Base-by-base conservation (phyloP, 2,797 vertebrate genomes). In the Cyclura pinguis region DNA sequence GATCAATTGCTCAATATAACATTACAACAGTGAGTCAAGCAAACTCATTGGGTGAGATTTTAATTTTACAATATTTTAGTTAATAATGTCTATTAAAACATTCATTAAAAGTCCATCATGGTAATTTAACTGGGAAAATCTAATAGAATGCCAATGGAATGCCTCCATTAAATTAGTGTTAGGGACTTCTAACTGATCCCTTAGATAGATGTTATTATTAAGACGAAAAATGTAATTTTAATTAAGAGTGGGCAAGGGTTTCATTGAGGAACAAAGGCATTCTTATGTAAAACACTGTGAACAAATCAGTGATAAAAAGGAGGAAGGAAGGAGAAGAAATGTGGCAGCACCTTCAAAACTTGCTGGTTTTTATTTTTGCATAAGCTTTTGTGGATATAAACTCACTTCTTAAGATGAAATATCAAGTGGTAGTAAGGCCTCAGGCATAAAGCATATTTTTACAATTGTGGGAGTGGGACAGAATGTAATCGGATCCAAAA, bases 31-130 rank as follows among this genome's bases (percentile, higher is more conserved):
- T 84, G 96, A 96, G 90, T 95, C 87, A 94, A 93, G 95, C 91
- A 72, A 94, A 93, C 29, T 88, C 91, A 91, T 32, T 96, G 95
- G 94, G 74, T 93, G 90, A 92, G 67, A 27, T 89, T 97, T 96
- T 95, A 94, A 94, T 96, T 96, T 96, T 94, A 93, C 85, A 96
- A 94, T 96, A 95, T 96, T 96, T 95, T 96, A 80, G 74, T 93
- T 97, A 94, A 93, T 96, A 92, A 95, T 95, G 93, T 95, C 96
- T 97, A 95, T 96, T 97, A 96, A 96, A 96, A 94, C 50, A 95
- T 92, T 94, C 95, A 97, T 97, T 97, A 96, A 97, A 96, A 97
- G 85, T 94, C 84, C 92, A 96, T 97, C 94, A 94, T 92, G 93
- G 88, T 97, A 96, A 97, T 96, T 97, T 97, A 96, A 96, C 92